Evolutionary conservation across 2,888 invertebrate genomes (phyloP).

Genomic region (Trypoxylon attenuatum): DNA sequence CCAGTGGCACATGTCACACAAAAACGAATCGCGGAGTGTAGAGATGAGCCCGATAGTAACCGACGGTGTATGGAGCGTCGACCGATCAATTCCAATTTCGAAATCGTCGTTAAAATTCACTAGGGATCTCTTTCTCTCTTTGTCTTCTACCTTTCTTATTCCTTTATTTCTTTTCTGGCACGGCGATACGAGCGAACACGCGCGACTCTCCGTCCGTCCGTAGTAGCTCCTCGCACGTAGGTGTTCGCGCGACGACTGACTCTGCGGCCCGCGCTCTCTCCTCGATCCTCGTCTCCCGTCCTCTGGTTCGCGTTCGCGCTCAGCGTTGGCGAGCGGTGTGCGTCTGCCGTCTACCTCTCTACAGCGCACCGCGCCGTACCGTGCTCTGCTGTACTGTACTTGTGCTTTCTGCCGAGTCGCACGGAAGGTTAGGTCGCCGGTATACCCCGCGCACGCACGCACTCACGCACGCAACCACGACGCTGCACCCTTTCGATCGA

Average conservation of each 20-base stretch:
- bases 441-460: conserved; percentile 19
- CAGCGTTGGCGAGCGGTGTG: background rate
- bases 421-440: conserved; percentile 52
- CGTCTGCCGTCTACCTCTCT: conserved; percentile 7
- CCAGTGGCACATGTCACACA: conserved; percentile 62
- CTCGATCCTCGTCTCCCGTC: conserved; percentile 9
- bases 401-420: background rate
- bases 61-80: no score
- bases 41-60: no score
- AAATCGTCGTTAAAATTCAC: background rate
- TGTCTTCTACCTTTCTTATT: conserved; percentile 29
- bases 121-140: background rate
- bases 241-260: background rate
- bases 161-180: background rate
- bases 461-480: conserved; percentile 22
- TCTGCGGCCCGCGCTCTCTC: background rate
- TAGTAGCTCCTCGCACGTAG: background rate
- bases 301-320: conserved; percentile 5
- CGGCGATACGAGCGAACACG: conserved; percentile 3
- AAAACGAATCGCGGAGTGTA: conserved; percentile 24
- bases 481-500: background rate
- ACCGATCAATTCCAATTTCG: no score
- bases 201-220: background rate
- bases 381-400: no score
- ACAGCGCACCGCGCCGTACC: no score